These are phyloP conservation scores for Cyclopterus lumpus DNA, from an alignment of 2,797 vertebrate species.

Conservation along the genomic window DNA sequence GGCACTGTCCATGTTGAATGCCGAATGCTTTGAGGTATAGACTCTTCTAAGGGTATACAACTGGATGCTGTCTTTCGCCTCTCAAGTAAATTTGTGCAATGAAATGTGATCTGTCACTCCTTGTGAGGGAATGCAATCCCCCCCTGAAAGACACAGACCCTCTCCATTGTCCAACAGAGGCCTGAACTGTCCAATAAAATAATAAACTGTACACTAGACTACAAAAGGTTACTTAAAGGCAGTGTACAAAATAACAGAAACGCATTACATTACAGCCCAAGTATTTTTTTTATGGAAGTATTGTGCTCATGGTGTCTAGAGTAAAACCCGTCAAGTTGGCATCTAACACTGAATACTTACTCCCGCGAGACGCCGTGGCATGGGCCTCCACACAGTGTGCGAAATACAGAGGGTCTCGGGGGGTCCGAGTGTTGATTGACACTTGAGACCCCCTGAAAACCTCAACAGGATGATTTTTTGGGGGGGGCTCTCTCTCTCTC, in stretches of 20 bases:
- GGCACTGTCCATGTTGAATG: slow-evolving; percentile 11
- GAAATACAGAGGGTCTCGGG: not conserved
- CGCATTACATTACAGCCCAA: not conserved
- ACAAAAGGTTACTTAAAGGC: not conserved
- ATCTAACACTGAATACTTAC: not conserved
- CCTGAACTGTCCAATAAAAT: slow-evolving; percentile 36
- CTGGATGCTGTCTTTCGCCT: slow-evolving; percentile 44
- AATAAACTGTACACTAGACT: slow-evolving; percentile 21
- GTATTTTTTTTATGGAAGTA: not conserved
- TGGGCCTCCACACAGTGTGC: not conserved
- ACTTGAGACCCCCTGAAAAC: not conserved
- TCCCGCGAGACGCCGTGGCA: not conserved
- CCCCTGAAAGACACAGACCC: slow-evolving; percentile 12
- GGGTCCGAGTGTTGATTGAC: not conserved
- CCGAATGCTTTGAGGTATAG: slow-evolving; percentile 27
- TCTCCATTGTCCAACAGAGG: slow-evolving; percentile 24
- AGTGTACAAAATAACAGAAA: not conserved
- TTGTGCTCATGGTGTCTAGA: not conserved
- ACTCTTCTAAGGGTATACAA: slow-evolving; percentile 40
- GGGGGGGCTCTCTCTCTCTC: not conserved
- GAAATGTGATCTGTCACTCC: slow-evolving; percentile 58
- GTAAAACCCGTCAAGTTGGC: not conserved
- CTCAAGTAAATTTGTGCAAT: slow-evolving; percentile 60
- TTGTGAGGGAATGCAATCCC: slow-evolving; percentile 33
- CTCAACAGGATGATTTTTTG: not conserved